phyloP scores from a whole-genome alignment of 92 coral and sea anemone genomes.

The Porites cylindrica region DNA sequence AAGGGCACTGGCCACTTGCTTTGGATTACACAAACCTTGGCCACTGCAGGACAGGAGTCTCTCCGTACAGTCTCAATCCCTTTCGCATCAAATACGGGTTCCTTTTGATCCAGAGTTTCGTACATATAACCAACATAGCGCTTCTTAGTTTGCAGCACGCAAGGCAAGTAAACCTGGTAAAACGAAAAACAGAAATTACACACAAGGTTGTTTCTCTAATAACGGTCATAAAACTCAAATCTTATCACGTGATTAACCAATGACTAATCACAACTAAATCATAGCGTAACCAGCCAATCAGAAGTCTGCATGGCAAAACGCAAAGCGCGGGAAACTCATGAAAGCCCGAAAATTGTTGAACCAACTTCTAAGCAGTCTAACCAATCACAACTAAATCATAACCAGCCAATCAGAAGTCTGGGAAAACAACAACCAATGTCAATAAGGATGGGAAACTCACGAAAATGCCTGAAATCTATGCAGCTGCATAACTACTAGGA shows the following conservation, averaged over 20 bases:
- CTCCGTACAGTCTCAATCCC: slow-evolving; percentile 98
- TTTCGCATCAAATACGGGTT: slow-evolving; percentile 96
- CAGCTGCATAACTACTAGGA: background rate
- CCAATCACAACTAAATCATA: no score
- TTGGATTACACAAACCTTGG: slow-evolving; percentile 69
- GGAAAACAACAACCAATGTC: no score
- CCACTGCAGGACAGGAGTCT: slow-evolving; percentile 96
- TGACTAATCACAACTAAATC: background rate
- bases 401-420: no score
- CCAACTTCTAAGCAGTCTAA: no score
- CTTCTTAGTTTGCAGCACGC: slow-evolving; percentile 96
- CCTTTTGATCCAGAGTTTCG: slow-evolving; percentile 90
- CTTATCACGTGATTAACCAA: background rate
- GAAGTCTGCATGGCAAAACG: background rate
- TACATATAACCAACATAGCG: slow-evolving; percentile 98
- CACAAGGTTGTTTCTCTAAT: background rate
- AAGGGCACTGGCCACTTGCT: background rate
- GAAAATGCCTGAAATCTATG: no score
- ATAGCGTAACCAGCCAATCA: background rate
- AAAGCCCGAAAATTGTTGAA: background rate
- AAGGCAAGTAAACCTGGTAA: slow-evolving; percentile 91
- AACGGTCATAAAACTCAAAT: background rate
- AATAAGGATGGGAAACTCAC: background rate
- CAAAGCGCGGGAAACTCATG: background rate
- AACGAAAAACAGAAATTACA: background rate